Base-by-base conservation (phyloP, 2,797 vertebrate species). In the Eurystomus glaucurus region DNA sequence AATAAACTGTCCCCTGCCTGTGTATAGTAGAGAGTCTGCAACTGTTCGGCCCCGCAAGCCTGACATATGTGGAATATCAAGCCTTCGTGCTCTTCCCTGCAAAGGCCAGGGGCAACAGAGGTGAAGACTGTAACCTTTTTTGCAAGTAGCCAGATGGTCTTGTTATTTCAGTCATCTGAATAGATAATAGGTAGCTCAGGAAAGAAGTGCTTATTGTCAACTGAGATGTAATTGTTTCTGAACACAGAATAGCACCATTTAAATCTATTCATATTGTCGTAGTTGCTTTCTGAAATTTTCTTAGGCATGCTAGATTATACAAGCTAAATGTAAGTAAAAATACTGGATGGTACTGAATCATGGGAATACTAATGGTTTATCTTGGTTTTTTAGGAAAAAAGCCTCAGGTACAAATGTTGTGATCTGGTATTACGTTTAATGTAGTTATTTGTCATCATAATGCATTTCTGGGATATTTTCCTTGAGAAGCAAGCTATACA, bases 81-180 rank as follows among this genome's bases (percentile, higher is more conserved):
- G 48, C 41, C n/a, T 92, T 19, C 4, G 1, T 51, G 46, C n/a
- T 93, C 1, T 0, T 91, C 37, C 48, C 85, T 78, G 69, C 39
- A 62, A 71, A 91, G 91, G 65, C 11, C 18, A 46, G 61, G 70
- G 88, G 65, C 85, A 91, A 64, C 72, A 90, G 69, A 86, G 96
- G 95, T 93, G 91, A 71, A 61, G 79, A 58, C 60, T 78, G 82
- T 83, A 69, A 91, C 87, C 69, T 89, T 76, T 71, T 64, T 62
- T 93, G 79, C 61, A 75, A 70, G 58, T 48, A 76, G 91, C 85
- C 97, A 96, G 91, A 96, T 96, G 72, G 96, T 88, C 66, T 70
- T 94, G 77, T 89, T 95, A 50, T 85, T 96, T 92, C 72, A 66
- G 77, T 62, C 66, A 69, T 58, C n/a, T 94, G 97, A 93, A 92